Evolutionary conservation across 1,140 invertebrate species (phyloP), one percentile per base, ranked within the genome.

Genomic region (Temnothorax longispinosus): DNA sequence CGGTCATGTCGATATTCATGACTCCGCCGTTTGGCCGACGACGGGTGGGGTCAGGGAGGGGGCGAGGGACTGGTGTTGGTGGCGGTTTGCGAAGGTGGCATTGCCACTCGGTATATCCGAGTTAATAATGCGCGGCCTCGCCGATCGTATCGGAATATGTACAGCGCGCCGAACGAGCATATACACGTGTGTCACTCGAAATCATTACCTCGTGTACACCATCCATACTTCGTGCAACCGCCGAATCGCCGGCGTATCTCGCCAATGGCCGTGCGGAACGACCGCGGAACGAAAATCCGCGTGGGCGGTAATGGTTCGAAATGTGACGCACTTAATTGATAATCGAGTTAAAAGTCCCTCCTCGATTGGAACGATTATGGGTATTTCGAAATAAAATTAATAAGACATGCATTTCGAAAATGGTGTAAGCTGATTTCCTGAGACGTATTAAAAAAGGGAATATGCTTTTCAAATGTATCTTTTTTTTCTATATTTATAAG

Each of bases 131-230:
- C 88, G 71, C 78, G 65, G 64, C 27, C 58, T 62, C 58, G 27
- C 67, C 87, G 86, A 91, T 92, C 88, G 86, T 88, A 91, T 89
- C 88, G 75, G 75, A 81, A 88, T 87, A 89, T 92, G 80, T 88
- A 89, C 65, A 67, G 47, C 27, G 60, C 60, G 41, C 32, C 15
- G 35, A 58, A 76, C 64, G 87, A 64, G 56, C 80, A 52, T 56
- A 76, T 77, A 87, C 41, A 75, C 69, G 69, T 44, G 52, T 50
- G 64, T 78, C 60, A 81, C 81, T 91, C 82, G 88, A 87, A 90
- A 91, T 90, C 75, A 89, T 91, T 89, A 89, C 87, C 86, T 69
- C 75, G 35, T 88, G 72, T 88, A 76, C 54, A 64, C 65, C 47
- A 32, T 58, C 47, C 58, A 56, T 81, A 78, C 76, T 62, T 47